These are phyloP conservation scores for Oplegnathus fasciatus DNA, from an alignment of 2,113 vertebrate genomes.

Conservation along the genomic window DNA sequence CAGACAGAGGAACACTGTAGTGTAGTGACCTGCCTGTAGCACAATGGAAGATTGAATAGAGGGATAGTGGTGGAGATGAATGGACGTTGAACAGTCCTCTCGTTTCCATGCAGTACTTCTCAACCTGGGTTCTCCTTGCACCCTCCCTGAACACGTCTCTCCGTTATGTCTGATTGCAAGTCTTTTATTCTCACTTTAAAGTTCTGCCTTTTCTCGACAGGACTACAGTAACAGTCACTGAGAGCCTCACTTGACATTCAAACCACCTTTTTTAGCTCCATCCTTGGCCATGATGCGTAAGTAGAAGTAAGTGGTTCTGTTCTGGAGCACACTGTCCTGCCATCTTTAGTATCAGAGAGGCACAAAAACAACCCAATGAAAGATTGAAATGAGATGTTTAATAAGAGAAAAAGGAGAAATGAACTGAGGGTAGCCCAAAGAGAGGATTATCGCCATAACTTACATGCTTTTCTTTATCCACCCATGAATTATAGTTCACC, in stretches of 20 bases:
- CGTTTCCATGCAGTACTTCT: constrained; percentile 65
- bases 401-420: constrained; percentile 26
- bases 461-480: constrained; percentile 43
- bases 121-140: constrained; percentile 62
- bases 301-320: constrained; percentile 28
- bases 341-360: constrained; percentile 22
- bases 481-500: constrained; percentile 31
- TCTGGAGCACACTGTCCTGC: constrained; percentile 38
- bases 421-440: constrained; percentile 53
- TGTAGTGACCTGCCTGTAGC: constrained; percentile 85
- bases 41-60: constrained; percentile 73
- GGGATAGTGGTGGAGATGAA: constrained; percentile 82
- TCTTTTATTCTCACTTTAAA: constrained; percentile 46
- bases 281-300: constrained; percentile 9
- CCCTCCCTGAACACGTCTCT: constrained; percentile 65
- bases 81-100: constrained; percentile 53
- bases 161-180: constrained; percentile 57
- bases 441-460: constrained; percentile 47
- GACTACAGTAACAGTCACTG: constrained; percentile 54
- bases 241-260: constrained; percentile 53
- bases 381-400: constrained; percentile 13
- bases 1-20: constrained; percentile 98
- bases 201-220: constrained; percentile 68
- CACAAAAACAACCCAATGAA: constrained; percentile 40
- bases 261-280: constrained; percentile 25